phyloP scores from a whole-genome alignment of 2,888 invertebrate species.

The Ephialtes manifestator region DNA sequence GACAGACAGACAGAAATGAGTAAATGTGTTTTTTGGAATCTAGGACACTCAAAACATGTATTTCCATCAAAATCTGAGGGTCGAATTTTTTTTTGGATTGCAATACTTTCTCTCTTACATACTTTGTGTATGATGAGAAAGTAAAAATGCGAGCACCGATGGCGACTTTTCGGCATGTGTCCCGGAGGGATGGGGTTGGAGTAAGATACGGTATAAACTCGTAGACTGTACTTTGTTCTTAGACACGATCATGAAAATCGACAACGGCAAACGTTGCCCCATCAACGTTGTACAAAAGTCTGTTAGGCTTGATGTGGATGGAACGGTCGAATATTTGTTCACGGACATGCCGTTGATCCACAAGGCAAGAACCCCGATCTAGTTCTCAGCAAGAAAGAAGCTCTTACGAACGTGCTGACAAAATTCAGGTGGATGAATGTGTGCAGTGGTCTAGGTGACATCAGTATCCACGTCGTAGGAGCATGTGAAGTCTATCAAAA shows the following conservation, averaged over 20 bases:
- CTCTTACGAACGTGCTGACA: background rate
- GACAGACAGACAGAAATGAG: too few relatives aligned
- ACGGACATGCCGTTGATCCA: slow-evolving; percentile 9
- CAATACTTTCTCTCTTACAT: too few relatives aligned
- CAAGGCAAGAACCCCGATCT: background rate
- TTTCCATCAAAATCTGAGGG: too few relatives aligned
- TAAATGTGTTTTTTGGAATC: too few relatives aligned
- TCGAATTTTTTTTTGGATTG: too few relatives aligned
- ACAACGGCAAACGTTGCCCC: background rate
- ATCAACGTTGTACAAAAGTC: background rate
- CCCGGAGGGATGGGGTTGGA: background rate
- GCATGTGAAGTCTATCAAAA: too few relatives aligned
- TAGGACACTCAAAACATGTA: too few relatives aligned
- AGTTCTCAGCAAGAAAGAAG: background rate
- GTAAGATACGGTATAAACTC: background rate
- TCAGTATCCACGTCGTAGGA: background rate
- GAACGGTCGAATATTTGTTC: background rate
- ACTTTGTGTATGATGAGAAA: too few relatives aligned
- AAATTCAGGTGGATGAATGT: background rate
- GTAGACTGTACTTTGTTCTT: background rate
- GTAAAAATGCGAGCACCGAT: too few relatives aligned
- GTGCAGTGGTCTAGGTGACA: background rate
- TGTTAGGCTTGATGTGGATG: background rate
- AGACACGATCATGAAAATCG: background rate
- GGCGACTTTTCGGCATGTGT: background rate